Conservation (phyloP, 2,888 invertebrate genomes). For the Azorinus chamasolen region DNA sequence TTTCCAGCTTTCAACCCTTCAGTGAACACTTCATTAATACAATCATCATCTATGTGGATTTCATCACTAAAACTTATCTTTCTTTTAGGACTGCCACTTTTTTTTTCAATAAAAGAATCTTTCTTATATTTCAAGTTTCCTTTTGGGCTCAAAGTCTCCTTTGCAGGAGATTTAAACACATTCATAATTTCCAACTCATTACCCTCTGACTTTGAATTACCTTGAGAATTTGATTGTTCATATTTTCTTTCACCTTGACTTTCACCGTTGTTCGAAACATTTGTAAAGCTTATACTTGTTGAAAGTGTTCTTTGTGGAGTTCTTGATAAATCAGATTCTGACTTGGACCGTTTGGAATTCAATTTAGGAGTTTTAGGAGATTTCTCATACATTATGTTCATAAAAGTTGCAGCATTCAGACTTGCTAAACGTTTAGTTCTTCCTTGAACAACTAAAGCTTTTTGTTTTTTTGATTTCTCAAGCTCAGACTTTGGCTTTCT, state of each 20-base stretch:
- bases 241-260: neutral
- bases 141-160: constrained; percentile 15
- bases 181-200: neutral
- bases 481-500: too few relatives aligned
- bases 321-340: constrained; percentile 56
- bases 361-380: constrained; percentile 57
- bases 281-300: constrained; percentile 43
- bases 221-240: neutral
- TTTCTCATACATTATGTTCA: constrained; percentile 79
- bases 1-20: constrained; percentile 5
- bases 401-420: constrained; percentile 78
- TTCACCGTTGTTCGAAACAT: constrained; percentile 12
- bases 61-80: constrained; percentile 48
- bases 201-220: neutral
- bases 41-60: neutral
- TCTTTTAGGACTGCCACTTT: constrained; percentile 23
- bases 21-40: neutral
- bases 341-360: constrained; percentile 50
- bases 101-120: neutral
- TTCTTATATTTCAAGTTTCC: constrained; percentile 17
- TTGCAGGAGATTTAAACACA: constrained; percentile 21
- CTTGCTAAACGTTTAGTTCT: constrained; percentile 79
- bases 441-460: constrained; percentile 20
- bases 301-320: constrained; percentile 7
- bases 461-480: constrained; percentile 21